phyloP scores from a whole-genome alignment of 2,888 invertebrate species.

The Laothoe populi region DNA sequence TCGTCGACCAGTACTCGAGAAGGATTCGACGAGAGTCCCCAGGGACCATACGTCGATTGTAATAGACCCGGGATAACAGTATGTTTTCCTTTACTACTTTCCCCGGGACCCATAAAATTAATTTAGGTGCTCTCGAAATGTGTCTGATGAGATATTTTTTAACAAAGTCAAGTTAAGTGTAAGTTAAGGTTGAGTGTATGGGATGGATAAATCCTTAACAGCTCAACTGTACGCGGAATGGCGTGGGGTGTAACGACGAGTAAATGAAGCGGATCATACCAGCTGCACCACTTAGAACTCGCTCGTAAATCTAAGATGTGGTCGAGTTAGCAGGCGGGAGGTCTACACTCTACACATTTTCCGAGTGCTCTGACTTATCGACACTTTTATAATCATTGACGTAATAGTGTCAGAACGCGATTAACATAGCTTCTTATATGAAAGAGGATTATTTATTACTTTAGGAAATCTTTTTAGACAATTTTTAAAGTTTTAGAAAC shows the following conservation, averaged over 20 bases:
- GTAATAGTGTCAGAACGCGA: background rate
- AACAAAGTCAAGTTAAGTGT: too few relatives aligned
- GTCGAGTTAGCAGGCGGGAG: background rate
- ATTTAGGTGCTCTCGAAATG: background rate
- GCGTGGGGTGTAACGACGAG: too few relatives aligned
- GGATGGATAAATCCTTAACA: too few relatives aligned
- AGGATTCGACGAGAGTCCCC: background rate
- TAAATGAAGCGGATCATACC: too few relatives aligned
- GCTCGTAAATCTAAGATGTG: background rate
- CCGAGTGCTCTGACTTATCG: background rate
- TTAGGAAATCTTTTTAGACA: background rate
- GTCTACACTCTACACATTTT: background rate
- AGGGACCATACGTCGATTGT: background rate
- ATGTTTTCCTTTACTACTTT: background rate
- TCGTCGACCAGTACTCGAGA: background rate
- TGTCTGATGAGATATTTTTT: too few relatives aligned
- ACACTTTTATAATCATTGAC: background rate
- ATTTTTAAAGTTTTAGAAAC: too few relatives aligned
- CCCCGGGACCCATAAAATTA: background rate
- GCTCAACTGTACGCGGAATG: too few relatives aligned
- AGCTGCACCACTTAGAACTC: too few relatives aligned
- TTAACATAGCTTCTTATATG: constrained; percentile 9
- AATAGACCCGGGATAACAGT: background rate
- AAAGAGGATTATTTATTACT: background rate
- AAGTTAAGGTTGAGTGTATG: too few relatives aligned